Evolutionary conservation across 2,888 invertebrate species (phyloP).

Genomic region (Epinotia ramella): DNA sequence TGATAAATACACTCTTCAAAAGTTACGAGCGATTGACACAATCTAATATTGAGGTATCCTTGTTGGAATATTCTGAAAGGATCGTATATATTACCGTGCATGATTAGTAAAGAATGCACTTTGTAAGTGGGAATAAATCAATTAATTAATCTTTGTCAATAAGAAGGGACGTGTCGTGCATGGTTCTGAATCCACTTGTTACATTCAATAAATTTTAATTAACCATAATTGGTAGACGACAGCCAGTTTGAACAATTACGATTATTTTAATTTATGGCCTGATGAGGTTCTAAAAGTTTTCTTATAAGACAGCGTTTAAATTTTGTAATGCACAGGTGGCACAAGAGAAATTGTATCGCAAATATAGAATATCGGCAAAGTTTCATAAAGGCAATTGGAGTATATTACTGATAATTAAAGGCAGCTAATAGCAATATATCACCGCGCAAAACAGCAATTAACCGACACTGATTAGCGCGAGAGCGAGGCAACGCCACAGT

Average conservation of each 20-base stretch:
- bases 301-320: neutral
- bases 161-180: slow-evolving; percentile 61
- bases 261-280: slow-evolving; percentile 54
- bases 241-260: slow-evolving; percentile 56
- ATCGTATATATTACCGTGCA: neutral
- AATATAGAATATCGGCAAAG: slow-evolving; percentile 6
- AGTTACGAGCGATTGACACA: neutral
- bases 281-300: slow-evolving; percentile 3
- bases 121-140: slow-evolving; percentile 68
- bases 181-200: slow-evolving; percentile 67
- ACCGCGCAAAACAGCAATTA: slow-evolving; percentile 77
- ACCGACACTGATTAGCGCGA: slow-evolving; percentile 67
- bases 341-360: slow-evolving; percentile 2
- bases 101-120: slow-evolving; percentile 47
- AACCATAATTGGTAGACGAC: slow-evolving; percentile 68
- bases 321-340: neutral
- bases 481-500: slow-evolving; percentile 51
- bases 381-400: slow-evolving; percentile 33
- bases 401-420: slow-evolving; percentile 59
- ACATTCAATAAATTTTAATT: slow-evolving; percentile 72
- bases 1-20: neutral
- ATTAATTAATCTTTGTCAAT: slow-evolving; percentile 68
- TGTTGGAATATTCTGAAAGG: neutral
- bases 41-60: neutral
- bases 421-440: slow-evolving; percentile 68